phyloP scores from a whole-genome alignment of 2,113 vertebrate species.

The Ardeotis arabs region DNA sequence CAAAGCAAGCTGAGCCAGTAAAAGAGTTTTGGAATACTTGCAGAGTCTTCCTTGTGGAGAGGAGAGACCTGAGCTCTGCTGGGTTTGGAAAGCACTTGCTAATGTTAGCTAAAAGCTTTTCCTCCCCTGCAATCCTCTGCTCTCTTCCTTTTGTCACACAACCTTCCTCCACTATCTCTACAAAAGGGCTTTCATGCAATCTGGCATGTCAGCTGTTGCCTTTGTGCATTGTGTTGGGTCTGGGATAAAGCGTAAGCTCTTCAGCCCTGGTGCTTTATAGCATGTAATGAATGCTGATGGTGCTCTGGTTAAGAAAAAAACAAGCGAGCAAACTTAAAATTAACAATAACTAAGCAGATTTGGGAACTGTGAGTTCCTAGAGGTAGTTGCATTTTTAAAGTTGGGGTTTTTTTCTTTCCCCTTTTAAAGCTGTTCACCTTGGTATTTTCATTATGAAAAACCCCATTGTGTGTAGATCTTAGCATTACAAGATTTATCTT shows the following conservation, averaged over 20 bases:
- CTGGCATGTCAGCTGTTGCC: constrained; percentile 49
- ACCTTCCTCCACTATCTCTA: not conserved
- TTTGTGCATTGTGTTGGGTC: constrained; percentile 44
- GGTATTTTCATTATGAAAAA: not conserved
- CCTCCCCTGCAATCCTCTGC: not conserved
- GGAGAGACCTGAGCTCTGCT: not conserved
- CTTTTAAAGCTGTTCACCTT: not conserved
- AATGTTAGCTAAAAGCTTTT: not conserved
- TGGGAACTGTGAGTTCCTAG: not conserved
- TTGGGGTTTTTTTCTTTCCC: not conserved
- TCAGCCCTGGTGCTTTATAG: not conserved
- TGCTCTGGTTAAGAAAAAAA: constrained; percentile 1
- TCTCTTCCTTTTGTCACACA: not conserved
- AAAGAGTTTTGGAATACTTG: not conserved
- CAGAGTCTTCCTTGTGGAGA: not conserved
- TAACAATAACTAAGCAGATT: not conserved
- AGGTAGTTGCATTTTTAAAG: not conserved
- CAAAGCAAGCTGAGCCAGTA: not conserved
- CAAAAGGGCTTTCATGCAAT: constrained; percentile 41
- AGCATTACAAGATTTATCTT: not conserved
- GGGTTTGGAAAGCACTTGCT: constrained; percentile 1
- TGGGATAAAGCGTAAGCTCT: constrained; percentile 25
- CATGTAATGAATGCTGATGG: constrained; percentile 11
- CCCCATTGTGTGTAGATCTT: not conserved
- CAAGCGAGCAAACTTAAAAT: not conserved